Evolutionary conservation across 2,888 invertebrate species (phyloP), one percentile per base, ranked within the genome.

Genomic region (Microdon myrmicae): DNA sequence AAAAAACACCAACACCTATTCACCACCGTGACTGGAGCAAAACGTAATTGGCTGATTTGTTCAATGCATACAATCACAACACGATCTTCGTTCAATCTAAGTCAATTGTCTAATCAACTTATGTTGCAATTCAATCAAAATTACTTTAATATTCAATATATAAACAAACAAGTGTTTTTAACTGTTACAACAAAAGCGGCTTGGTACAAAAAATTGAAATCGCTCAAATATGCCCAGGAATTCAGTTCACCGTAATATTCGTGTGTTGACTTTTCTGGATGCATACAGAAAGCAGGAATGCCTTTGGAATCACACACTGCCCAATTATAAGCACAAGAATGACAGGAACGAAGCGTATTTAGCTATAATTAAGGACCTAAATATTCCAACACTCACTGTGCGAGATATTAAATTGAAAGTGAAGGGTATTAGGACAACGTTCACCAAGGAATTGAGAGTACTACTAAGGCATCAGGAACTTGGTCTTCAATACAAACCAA

Each of bases 371-470:
- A 67, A 68, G 2, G 71, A 75, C 43, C 69, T 79, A 1, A 71
- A 74, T 41, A 72, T 74, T 22, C 68, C 72, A 2, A 71, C 72
- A 16, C 44, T 78, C 32, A 74, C 75, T 9, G 71, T 71, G 3
- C 66, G 70, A 26, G 76, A 76, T 60, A 71, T 79, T 2, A 78
- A 78, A 41, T 58, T 76, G 2, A 79, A 79, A 71, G 77, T 79
- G 4, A 79, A 79, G 53, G 75, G 75, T 12, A 73, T 79, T n/a
- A 71, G 79, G 41, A 79, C 79, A 1, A 77, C 77, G 19, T 79
- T 78, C 54, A 73, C 75, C 16, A 75, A 76, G 49, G 75, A 78
- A 67, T 45, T 76, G 20, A 70, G 73, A n/a, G 68, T 73, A 9
- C 51, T 78, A 19, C 68, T 70, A 49, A 73, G 73, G 14, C 70